Evolutionary conservation across 2,888 invertebrate genomes (phyloP).

Genomic region (Melikaiella ostensackeni): DNA sequence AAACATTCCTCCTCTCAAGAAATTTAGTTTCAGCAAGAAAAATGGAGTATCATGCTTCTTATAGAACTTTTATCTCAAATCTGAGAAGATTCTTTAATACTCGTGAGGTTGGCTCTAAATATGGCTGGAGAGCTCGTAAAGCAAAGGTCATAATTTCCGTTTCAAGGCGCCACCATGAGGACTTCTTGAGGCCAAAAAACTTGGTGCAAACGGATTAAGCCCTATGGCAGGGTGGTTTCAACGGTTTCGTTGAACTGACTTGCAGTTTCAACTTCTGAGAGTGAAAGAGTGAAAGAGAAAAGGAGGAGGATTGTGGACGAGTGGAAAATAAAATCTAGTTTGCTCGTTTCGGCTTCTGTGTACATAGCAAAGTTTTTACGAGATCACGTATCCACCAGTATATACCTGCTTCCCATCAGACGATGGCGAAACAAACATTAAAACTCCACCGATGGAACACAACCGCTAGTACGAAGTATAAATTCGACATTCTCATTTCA

Average conservation of each 20-base stretch:
- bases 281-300: neutral
- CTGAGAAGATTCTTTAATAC: conserved; percentile 9
- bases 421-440: conserved; percentile 9
- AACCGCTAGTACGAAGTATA: neutral
- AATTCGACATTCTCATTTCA: too few relatives aligned
- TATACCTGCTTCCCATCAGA: neutral
- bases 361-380: conserved; percentile 26
- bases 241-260: conserved; percentile 26
- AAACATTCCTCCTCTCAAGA: too few relatives aligned
- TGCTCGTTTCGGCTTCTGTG: conserved; percentile 17
- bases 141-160: conserved; percentile 38
- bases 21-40: neutral
- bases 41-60: neutral
- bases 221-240: conserved; percentile 21
- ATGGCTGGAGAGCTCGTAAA: conserved; percentile 18
- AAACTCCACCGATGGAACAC: neutral
- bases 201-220: conserved; percentile 54
- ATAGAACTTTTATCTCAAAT: neutral
- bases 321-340: conserved; percentile 28
- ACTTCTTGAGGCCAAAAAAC: conserved; percentile 56
- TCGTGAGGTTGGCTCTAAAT: conserved; percentile 25
- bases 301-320: conserved; percentile 1
- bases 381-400: conserved; percentile 28
- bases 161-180: conserved; percentile 53
- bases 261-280: conserved; percentile 24